phyloP scores from a whole-genome alignment of 2,888 invertebrate genomes.

The Apantesis nais region DNA sequence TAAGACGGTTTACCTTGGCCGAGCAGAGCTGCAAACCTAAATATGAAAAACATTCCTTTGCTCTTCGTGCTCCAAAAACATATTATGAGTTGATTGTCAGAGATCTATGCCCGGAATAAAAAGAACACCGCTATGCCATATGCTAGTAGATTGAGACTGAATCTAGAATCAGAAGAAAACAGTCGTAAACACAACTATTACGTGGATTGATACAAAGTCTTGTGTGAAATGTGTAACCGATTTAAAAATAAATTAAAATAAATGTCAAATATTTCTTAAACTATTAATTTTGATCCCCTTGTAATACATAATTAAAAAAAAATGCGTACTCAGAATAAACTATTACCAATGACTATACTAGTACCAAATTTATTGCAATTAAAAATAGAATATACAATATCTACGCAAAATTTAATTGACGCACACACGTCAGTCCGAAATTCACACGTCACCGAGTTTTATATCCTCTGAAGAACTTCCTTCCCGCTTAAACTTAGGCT shows the following conservation, averaged over 20 bases:
- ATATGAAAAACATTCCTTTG: slow-evolving; percentile 58
- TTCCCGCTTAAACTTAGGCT: too few relatives aligned
- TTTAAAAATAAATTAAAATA: background rate
- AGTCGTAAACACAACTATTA: background rate
- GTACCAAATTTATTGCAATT: too few relatives aligned
- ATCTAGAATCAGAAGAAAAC: background rate
- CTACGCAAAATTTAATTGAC: too few relatives aligned
- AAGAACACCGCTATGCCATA: too few relatives aligned
- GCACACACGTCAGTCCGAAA: too few relatives aligned
- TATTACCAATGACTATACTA: too few relatives aligned
- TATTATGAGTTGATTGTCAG: slow-evolving; percentile 51
- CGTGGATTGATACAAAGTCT: background rate
- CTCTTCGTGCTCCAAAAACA: slow-evolving; percentile 51
- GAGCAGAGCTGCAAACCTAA: slow-evolving; percentile 49
- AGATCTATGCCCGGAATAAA: slow-evolving; percentile 18
- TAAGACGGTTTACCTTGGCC: slow-evolving; percentile 55
- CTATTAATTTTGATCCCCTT: background rate
- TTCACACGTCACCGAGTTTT: too few relatives aligned
- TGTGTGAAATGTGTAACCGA: background rate
- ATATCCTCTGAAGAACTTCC: too few relatives aligned
- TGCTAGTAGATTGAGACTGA: background rate
- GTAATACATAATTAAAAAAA: background rate
- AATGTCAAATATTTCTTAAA: background rate
- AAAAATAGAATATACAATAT: too few relatives aligned
- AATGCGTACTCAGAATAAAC: too few relatives aligned